A percentile compares a stretch with the other conserved stretches of the same genome.
Conservation (phyloP, 2,113 vertebrate species). For the Ophiodon elongatus region DNA sequence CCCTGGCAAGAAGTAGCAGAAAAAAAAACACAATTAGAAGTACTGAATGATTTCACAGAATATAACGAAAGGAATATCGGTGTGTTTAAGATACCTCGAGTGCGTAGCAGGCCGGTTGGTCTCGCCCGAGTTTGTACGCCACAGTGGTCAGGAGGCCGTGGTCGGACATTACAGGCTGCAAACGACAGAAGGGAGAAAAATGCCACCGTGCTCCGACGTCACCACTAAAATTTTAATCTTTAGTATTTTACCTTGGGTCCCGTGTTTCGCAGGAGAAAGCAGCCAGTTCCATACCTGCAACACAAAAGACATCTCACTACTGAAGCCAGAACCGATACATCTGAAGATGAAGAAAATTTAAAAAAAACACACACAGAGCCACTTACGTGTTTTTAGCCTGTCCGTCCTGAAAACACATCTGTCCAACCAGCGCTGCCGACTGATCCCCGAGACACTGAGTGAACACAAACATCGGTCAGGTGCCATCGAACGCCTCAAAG, state of each 20-base stretch:
- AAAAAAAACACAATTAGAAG: background rate
- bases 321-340: accelerated
- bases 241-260: slow-evolving; percentile 87
- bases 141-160: slow-evolving; percentile 95
- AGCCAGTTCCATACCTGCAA: slow-evolving; percentile 94
- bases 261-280: slow-evolving; percentile 94
- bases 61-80: background rate
- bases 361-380: background rate
- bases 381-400: slow-evolving; percentile 96
- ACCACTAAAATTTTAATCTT: too few relatives aligned
- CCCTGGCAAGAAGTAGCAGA: slow-evolving; percentile 82
- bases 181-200: background rate
- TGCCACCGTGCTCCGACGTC: accelerated
- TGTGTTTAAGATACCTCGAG: slow-evolving; percentile 85
- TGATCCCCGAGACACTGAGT: slow-evolving; percentile 87
- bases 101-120: slow-evolving; percentile 91
- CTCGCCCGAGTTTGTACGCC: slow-evolving; percentile 92
- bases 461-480: background rate
- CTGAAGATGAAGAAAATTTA: background rate
- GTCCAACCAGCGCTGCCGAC: slow-evolving; percentile 94
- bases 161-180: slow-evolving; percentile 92
- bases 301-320: background rate
- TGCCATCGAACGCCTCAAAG: background rate
- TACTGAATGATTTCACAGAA: background rate
- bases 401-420: slow-evolving; percentile 95